These are phyloP conservation scores for Pygoscelis adeliae DNA, from an alignment of 2,113 vertebrate genomes.

Conservation along the genomic window DNA sequence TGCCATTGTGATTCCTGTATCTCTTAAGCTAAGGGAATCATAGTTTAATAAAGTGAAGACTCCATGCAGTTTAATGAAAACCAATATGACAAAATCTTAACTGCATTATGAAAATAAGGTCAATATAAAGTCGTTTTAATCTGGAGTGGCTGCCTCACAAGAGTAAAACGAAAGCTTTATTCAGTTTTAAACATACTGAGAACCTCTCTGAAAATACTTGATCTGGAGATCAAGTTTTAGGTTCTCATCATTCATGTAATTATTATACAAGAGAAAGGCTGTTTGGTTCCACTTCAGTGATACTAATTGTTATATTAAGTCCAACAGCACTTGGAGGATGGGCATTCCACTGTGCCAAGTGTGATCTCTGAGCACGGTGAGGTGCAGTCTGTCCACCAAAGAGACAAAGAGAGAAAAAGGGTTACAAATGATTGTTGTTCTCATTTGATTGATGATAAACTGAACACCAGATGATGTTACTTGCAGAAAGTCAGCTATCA, in stretches of 20 bases:
- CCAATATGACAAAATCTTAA: background rate
- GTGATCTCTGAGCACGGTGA: background rate
- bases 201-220: background rate
- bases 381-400: background rate
- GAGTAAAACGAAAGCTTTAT: background rate
- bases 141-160: background rate
- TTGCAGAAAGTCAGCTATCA: background rate
- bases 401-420: background rate
- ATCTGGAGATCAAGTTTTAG: background rate
- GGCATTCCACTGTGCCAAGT: background rate
- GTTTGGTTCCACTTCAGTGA: background rate
- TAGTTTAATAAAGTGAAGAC: background rate
- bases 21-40: background rate
- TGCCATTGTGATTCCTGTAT: background rate
- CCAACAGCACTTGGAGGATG: background rate
- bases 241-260: background rate
- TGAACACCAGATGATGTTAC: background rate
- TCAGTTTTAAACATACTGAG: background rate
- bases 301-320: background rate
- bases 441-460: background rate
- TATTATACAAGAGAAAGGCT: background rate
- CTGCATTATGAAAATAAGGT: background rate
- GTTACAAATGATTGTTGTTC: background rate
- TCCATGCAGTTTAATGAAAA: background rate
- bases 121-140: background rate